Evolutionary conservation across 2,113 vertebrate species (phyloP).

Genomic region (Gnathonemus longibarbis): DNA sequence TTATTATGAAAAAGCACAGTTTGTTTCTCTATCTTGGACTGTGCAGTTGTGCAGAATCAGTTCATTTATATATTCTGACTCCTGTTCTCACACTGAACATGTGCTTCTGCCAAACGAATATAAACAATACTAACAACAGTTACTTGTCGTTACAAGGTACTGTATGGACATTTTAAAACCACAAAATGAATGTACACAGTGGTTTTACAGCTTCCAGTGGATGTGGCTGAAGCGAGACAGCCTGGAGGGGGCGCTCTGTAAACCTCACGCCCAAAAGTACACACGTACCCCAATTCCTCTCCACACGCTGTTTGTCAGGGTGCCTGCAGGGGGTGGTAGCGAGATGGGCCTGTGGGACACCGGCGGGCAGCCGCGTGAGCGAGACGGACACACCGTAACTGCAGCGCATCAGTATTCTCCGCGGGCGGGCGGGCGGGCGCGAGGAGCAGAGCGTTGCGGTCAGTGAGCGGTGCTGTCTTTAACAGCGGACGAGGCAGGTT

Average conservation of each 20-base stretch:
- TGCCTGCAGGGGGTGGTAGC: neutral
- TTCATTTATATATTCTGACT: neutral
- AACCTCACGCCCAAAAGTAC: neutral
- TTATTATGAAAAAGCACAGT: neutral
- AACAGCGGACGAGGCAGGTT: constrained; percentile 38
- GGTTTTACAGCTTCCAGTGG: neutral
- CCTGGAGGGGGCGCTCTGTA: neutral
- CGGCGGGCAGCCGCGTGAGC: neutral
- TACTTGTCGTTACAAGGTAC: neutral
- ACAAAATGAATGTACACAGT: neutral
- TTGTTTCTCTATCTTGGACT: neutral
- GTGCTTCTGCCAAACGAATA: neutral
- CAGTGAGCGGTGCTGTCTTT: constrained; percentile 31
- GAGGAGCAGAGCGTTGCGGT: constrained; percentile 16
- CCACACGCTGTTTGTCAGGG: neutral
- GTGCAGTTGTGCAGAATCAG: neutral
- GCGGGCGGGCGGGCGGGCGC: constrained; percentile 4
- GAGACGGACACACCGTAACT: neutral
- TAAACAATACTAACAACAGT: neutral
- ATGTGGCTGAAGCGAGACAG: neutral
- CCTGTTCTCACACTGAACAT: neutral
- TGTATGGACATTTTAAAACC: neutral
- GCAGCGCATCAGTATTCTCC: constrained; percentile 32
- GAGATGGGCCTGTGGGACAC: neutral
- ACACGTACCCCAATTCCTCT: neutral